A percentile compares a stretch with the other conserved stretches of the same genome.
phyloP scores from a whole-genome alignment of 2,113 vertebrate species.

The Sciurus niger region DNA sequence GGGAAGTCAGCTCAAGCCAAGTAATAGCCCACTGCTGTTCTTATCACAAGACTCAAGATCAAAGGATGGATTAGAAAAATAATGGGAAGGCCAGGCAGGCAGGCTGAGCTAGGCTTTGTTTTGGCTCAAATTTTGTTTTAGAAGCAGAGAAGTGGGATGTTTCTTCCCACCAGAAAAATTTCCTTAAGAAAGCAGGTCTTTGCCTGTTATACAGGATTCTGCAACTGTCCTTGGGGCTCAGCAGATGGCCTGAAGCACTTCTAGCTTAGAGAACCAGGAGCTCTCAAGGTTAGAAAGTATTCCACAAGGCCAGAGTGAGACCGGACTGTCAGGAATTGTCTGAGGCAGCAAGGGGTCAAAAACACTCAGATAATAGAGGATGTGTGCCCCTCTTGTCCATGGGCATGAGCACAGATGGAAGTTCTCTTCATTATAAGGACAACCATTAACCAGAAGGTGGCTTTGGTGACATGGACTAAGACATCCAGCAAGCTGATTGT shows the following conservation, averaged over 20 bases:
- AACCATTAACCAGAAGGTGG: background rate
- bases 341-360: background rate
- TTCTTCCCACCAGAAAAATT: background rate
- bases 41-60: background rate
- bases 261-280: background rate
- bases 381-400: background rate
- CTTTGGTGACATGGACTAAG: background rate
- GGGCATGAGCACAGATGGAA: background rate
- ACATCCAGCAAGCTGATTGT: background rate
- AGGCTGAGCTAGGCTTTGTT: background rate
- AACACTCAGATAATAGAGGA: background rate
- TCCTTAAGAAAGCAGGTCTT: background rate
- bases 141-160: background rate
- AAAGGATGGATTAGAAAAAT: background rate
- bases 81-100: background rate
- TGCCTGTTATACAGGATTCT: background rate
- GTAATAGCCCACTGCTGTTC: background rate
- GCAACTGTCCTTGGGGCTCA: background rate
- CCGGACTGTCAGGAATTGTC: background rate
- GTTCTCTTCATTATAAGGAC: slow-evolving; percentile 2
- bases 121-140: background rate
- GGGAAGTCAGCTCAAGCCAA: background rate
- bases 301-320: background rate
- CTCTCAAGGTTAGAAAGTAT: background rate
- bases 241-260: background rate